Evolutionary conservation across 1,140 invertebrate genomes (phyloP), one percentile per base, ranked within the genome.

Genomic region (Daktulosphaira vitifoliae): DNA sequence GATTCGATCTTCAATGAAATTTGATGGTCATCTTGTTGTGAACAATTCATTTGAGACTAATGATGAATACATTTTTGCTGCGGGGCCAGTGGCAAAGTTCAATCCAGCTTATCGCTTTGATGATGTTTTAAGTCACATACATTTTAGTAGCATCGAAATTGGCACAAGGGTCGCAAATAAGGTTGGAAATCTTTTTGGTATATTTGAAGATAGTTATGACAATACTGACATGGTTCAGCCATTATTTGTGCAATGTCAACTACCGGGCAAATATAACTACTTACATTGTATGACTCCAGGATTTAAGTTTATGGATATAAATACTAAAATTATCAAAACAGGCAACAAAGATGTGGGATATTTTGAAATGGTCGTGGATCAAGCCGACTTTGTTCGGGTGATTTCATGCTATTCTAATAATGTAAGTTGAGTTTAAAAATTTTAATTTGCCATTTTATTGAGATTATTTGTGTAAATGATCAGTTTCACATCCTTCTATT

Each of bases 371-470:
- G 6, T n/a, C 2, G 7, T 18, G 5, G 18, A 46, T 3, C 11
- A 1, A 2, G 1, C 7, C 4, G 56, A 39, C 18, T 0, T 29
- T 5, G 25, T 62, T n/a, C 1, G 18, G 18, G 26, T 3, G 7
- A 7, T 62, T 16, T 62, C 42, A 0, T 62, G 56, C 20, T 62
- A 62, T 33, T 62, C 56, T 3, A 62, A 62, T 8, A 9, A 9
- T 3, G 56, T 62, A 6, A 48, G 42, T 7, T n/a, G n/a, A n/a
- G n/a, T n/a, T n/a, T n/a, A n/a, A n/a, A n/a, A n/a, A n/a, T n/a
- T n/a, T n/a, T n/a, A n/a, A n/a, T n/a, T n/a, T n/a, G n/a, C n/a
- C n/a, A n/a, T n/a, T n/a, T n/a, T n/a, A n/a, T n/a, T n/a, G n/a
- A n/a, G n/a, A n/a, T n/a, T n/a, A n/a, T n/a, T n/a, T n/a, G n/a